Evolutionary conservation across 30 jellyfish, hydroid and myxozoan species (phyloP).

Genomic region (Aurelia sp.): DNA sequence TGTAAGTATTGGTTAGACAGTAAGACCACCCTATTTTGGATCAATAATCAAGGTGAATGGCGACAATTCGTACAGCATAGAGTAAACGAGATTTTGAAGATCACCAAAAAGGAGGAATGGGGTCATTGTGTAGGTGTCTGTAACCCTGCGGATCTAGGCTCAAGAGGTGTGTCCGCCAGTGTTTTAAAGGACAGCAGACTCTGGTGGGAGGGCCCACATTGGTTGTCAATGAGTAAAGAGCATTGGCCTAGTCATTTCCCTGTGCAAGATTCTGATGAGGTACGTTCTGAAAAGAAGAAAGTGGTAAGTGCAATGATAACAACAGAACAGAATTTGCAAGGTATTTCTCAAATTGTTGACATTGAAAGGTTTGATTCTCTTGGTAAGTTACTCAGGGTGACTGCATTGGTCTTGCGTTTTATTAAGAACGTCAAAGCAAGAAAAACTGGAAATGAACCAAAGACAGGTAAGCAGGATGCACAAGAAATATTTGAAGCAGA

Average conservation of each 20-base stretch:
- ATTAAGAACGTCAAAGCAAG: conserved; percentile 3
- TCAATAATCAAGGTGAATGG: conserved; percentile 49
- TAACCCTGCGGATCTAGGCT: too few species aligned
- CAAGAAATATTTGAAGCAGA: conserved; percentile 45
- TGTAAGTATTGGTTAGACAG: conserved; percentile 25
- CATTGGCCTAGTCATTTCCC: too few species aligned
- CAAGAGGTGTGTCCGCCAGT: conserved; percentile 48
- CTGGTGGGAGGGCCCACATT: conserved; percentile 62
- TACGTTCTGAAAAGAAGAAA: too few species aligned
- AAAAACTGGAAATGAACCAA: too few species aligned
- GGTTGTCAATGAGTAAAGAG: too few species aligned
- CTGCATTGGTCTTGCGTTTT: conserved; percentile 24
- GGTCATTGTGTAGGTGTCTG: too few species aligned
- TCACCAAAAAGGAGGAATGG: background rate
- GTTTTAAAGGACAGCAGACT: conserved; percentile 10
- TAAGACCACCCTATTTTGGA: conserved; percentile 23
- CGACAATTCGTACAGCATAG: too few species aligned
- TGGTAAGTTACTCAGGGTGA: conserved; percentile 23
- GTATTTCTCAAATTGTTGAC: conserved; percentile 18
- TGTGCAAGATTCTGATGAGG: too few species aligned
- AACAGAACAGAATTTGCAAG: too few species aligned
- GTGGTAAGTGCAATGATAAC: too few species aligned
- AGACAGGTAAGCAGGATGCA: background rate
- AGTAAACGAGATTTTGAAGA: conserved; percentile 34
- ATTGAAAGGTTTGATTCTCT: conserved; percentile 15